Conservation (phyloP, 2,113 vertebrate species). For the Dasyornis broadbenti region DNA sequence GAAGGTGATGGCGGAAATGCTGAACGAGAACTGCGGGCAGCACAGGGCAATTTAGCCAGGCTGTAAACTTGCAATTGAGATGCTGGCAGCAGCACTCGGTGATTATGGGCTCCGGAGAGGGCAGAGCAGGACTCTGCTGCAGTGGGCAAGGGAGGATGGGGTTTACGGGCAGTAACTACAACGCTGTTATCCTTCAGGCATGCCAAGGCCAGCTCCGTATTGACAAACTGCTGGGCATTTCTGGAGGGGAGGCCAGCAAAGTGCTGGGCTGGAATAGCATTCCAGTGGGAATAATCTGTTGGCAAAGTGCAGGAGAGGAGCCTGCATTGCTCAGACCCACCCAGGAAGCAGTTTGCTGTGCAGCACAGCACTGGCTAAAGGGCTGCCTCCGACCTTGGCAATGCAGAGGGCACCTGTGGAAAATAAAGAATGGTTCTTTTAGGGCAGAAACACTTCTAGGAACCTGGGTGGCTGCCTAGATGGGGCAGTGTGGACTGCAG, state of each 20-base stretch:
- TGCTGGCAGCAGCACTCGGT: not conserved
- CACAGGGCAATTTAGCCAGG: not conserved
- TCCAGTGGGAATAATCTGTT: not conserved
- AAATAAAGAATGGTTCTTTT: not conserved
- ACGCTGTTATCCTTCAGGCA: accelerated
- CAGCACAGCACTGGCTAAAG: not conserved
- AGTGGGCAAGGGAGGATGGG: not conserved
- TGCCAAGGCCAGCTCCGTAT: accelerated
- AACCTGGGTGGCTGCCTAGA: not conserved
- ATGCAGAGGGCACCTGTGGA: not conserved
- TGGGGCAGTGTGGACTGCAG: not conserved
- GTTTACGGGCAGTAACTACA: not conserved
- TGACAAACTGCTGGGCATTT: not conserved
- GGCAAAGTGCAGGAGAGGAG: not conserved
- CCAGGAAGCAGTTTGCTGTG: not conserved
- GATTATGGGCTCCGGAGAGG: not conserved
- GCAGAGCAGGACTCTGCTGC: not conserved
- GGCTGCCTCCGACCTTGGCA: not conserved
- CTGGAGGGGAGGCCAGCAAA: not conserved
- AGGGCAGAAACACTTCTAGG: not conserved
- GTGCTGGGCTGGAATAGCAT: not conserved
- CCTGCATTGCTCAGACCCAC: not conserved
- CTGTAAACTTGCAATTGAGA: constrained; percentile 12
- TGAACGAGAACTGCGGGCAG: constrained; percentile 18
- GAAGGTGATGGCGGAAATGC: not conserved